Percentiles rank a stretch among this genome's conserved stretches.
Evolutionary conservation across 2,888 invertebrate genomes (phyloP).

Genomic region (Aleiodes testaceus): DNA sequence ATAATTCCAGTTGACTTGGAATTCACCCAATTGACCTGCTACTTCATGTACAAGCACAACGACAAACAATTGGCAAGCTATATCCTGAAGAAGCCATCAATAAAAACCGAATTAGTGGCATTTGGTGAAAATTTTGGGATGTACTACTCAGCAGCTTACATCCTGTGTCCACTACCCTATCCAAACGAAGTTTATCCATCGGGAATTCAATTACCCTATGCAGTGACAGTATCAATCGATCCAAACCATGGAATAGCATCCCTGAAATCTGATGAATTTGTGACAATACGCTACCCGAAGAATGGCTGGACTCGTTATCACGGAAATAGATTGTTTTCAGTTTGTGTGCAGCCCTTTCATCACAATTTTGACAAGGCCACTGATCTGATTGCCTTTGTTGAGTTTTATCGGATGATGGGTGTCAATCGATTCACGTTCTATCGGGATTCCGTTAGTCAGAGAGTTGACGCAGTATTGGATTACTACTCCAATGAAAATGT

Average conservation of each 20-base stretch:
- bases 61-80: neutral
- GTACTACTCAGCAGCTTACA: constrained; percentile 53
- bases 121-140: constrained; percentile 52
- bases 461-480: constrained; percentile 68
- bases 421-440: constrained; percentile 74
- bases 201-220: constrained; percentile 46
- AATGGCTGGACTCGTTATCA: constrained; percentile 23
- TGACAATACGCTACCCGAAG: constrained; percentile 50
- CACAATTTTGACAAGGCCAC: constrained; percentile 70
- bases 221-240: constrained; percentile 50
- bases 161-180: constrained; percentile 54
- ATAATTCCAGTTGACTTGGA: constrained; percentile 48
- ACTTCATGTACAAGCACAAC: constrained; percentile 49
- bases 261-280: constrained; percentile 44
- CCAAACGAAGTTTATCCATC: constrained; percentile 26
- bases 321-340: constrained; percentile 27
- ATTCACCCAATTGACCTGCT: constrained; percentile 46
- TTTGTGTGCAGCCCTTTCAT: constrained; percentile 73
- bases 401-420: constrained; percentile 74
- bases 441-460: constrained; percentile 66
- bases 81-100: constrained; percentile 40
- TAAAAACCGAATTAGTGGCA: constrained; percentile 48
- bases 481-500: constrained; percentile 66
- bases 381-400: constrained; percentile 74
- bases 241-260: constrained; percentile 13